phyloP scores from a whole-genome alignment of 30 jellyfish, hydroid and myxozoan genomes.

The Nemopilema nomurai region DNA sequence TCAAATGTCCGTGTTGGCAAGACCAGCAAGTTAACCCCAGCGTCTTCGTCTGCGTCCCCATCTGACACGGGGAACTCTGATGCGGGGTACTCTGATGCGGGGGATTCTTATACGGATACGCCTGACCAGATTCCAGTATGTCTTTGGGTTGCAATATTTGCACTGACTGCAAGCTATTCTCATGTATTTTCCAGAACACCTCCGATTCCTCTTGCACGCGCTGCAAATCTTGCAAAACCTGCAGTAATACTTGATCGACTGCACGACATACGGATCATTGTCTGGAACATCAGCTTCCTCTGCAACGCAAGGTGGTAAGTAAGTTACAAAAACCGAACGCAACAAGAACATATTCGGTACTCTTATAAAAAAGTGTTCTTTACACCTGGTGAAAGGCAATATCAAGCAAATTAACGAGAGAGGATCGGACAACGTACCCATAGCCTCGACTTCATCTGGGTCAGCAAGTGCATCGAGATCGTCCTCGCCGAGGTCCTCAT shows the following conservation, averaged over 20 bases:
- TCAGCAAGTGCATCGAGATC: slow-evolving; percentile 13
- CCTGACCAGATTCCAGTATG: slow-evolving; percentile 18
- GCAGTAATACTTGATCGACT: slow-evolving; percentile 29
- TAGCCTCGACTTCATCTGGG: slow-evolving; percentile 19
- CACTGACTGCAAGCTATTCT: slow-evolving; percentile 31
- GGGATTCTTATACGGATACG: slow-evolving; percentile 39
- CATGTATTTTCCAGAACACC: slow-evolving; percentile 19
- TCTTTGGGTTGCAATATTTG: slow-evolving; percentile 48
- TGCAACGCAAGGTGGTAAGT: neutral
- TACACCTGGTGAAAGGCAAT: no score
- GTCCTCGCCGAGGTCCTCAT: slow-evolving; percentile 2
- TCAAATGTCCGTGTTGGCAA: neutral
- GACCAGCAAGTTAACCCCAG: slow-evolving; percentile 5
- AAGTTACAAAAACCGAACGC: neutral
- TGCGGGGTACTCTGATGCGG: no score
- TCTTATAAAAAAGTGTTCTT: no score
- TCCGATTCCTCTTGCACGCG: slow-evolving; percentile 22
- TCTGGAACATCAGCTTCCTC: slow-evolving; percentile 23
- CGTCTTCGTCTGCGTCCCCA: slow-evolving; percentile 27
- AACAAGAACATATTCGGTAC: neutral
- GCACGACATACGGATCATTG: slow-evolving; percentile 34
- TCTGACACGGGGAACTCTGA: slow-evolving; percentile 19
- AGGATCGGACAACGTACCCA: neutral
- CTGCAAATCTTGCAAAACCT: slow-evolving; percentile 30
- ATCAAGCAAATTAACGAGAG: neutral